Conservation (phyloP, 2,113 vertebrate species). For the Phasianus colchicus region DNA sequence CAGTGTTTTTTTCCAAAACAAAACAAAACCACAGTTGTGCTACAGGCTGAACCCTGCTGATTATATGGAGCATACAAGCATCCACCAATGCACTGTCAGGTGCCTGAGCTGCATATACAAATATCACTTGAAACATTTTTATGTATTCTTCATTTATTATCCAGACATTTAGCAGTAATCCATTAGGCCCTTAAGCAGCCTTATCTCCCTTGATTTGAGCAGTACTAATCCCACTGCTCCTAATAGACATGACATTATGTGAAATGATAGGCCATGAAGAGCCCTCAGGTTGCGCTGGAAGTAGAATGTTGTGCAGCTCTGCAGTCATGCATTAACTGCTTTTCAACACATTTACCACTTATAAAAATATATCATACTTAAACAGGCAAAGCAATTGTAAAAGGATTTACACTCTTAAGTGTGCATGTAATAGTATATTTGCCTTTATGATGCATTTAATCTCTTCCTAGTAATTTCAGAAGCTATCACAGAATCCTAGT, state of each 20-base stretch:
- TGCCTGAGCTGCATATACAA: neutral
- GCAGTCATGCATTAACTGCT: neutral
- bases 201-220: neutral
- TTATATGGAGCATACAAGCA: neutral
- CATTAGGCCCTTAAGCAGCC: neutral
- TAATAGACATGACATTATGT: neutral
- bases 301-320: neutral
- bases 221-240: neutral
- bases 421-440: neutral
- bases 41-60: neutral
- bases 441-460: neutral
- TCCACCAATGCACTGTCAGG: neutral
- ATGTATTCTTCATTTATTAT: accelerated
- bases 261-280: neutral
- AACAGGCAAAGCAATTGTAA: neutral
- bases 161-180: neutral
- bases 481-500: neutral
- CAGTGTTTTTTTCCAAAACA: neutral
- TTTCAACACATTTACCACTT: neutral
- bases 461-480: neutral
- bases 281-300: neutral
- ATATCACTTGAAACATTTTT: neutral
- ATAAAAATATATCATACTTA: neutral
- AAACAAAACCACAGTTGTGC: constrained; percentile 25
- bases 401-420: neutral